Percentiles rank a stretch among this genome's conserved stretches.
phyloP scores from a whole-genome alignment of 2,113 vertebrate species.

The Cichladusa arquata region DNA sequence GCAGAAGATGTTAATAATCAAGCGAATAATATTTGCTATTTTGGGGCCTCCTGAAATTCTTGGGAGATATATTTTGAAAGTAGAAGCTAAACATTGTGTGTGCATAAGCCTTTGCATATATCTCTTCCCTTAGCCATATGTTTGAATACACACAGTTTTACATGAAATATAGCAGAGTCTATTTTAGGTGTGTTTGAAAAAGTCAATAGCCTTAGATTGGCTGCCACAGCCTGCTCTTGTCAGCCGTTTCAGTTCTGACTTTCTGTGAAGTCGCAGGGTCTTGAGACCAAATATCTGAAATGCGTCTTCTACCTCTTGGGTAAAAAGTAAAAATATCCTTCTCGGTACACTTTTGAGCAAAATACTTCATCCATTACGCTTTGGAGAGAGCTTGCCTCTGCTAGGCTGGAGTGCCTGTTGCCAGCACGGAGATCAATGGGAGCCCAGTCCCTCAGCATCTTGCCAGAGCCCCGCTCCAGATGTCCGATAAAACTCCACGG shows the following conservation, averaged over 20 bases:
- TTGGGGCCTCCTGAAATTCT: constrained; percentile 49
- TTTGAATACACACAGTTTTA: constrained; percentile 59
- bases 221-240: constrained; percentile 12
- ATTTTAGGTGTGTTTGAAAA: constrained; percentile 63
- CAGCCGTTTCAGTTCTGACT: background rate
- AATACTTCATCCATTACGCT: background rate
- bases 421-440: constrained; percentile 32
- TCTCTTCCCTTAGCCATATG: constrained; percentile 55
- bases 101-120: constrained; percentile 37
- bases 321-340: background rate
- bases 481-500: constrained; percentile 49
- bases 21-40: constrained; percentile 53
- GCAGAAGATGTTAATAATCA: constrained; percentile 70
- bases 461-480: constrained; percentile 43
- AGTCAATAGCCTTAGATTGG: constrained; percentile 36
- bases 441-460: constrained; percentile 44
- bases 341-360: background rate
- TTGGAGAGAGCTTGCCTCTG: background rate
- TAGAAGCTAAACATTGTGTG: constrained; percentile 39
- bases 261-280: background rate
- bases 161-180: constrained; percentile 48
- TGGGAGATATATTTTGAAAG: constrained; percentile 40
- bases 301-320: background rate
- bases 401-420: background rate
- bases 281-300: background rate